These are phyloP conservation scores for Loxodonta africana DNA, from an alignment of 2,113 vertebrate species.

Conservation along the genomic window DNA sequence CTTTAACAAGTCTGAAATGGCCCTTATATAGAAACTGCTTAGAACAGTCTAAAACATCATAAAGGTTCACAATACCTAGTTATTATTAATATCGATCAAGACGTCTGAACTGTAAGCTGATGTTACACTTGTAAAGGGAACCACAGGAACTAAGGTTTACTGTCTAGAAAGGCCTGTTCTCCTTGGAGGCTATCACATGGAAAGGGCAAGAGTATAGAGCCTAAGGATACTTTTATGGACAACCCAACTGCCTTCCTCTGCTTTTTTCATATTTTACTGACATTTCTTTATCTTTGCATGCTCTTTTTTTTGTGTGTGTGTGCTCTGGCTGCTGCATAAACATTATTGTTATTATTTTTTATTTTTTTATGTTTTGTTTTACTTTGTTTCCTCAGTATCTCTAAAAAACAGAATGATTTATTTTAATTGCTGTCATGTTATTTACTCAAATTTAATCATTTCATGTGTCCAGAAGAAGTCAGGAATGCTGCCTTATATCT, in stretches of 20 bases:
- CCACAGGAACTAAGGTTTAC: background rate
- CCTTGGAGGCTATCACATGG: background rate
- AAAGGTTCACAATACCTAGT: background rate
- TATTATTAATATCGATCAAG: background rate
- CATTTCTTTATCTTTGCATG: background rate
- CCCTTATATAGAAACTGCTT: background rate
- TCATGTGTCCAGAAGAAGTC: background rate
- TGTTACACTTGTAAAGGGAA: background rate
- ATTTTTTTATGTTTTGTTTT: background rate
- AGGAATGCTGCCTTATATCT: background rate
- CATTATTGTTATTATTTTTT: background rate
- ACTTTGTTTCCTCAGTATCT: background rate
- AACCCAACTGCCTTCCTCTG: background rate
- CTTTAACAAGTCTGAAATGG: background rate
- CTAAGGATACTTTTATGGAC: background rate
- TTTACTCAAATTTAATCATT: background rate
- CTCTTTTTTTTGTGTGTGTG: background rate
- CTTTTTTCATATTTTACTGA: background rate
- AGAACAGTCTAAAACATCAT: background rate
- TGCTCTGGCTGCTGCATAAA: background rate
- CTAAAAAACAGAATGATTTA: background rate
- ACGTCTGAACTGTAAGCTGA: background rate
- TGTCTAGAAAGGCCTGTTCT: background rate
- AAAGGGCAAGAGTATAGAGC: background rate
- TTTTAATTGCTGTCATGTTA: background rate